Base-by-base conservation (phyloP, 2,113 vertebrate species). In the Gnathonemus longibarbis region DNA sequence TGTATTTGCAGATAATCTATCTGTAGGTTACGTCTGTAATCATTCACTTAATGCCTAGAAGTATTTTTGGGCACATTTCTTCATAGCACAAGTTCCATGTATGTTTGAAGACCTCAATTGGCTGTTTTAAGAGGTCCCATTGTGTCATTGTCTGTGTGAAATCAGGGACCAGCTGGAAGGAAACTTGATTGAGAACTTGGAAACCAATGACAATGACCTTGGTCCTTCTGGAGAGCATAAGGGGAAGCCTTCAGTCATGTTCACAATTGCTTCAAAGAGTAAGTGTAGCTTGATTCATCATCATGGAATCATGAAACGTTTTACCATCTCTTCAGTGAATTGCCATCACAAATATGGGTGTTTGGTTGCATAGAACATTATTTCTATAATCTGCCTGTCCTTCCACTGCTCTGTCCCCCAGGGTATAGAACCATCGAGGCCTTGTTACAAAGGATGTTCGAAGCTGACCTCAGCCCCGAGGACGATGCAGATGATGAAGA, bases 221-320 rank as follows among this genome's bases (percentile, higher is more conserved):
- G 91, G 91, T 42, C 84, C 91, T 0, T 91, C 91, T 3, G 94
- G 93, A 89, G 88, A 95, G n/a, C 46, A 15, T 0, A 94, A 93
- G 93, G 74, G 90, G 39, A 93, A 92, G 56, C 91, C 94, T 0
- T 91, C 94, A 0, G 91, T 98, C 49, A 92, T 97, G 94, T 99
- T 98, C 89, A 97, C 96, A 94, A 98, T 99, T 19, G 97, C 97
- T 27, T 98, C 98, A 24, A 98, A 97, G 95, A 95, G 98, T 99
- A 93, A 96, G 97, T 95, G 31, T 45, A 27, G 21, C 74, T 19
- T 11, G 74, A 39, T 42, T 80, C 5, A 5, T 42, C 35, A 39
- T 35, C 11, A 77, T 77, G 13, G 31, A 42, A 80, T 35, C 5
- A 80, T 39, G 35, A 39, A 15, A 7, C 15, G 0, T 39, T 77